Evolutionary conservation across 2,888 invertebrate genomes (phyloP).

Genomic region (Venusia cambrica): DNA sequence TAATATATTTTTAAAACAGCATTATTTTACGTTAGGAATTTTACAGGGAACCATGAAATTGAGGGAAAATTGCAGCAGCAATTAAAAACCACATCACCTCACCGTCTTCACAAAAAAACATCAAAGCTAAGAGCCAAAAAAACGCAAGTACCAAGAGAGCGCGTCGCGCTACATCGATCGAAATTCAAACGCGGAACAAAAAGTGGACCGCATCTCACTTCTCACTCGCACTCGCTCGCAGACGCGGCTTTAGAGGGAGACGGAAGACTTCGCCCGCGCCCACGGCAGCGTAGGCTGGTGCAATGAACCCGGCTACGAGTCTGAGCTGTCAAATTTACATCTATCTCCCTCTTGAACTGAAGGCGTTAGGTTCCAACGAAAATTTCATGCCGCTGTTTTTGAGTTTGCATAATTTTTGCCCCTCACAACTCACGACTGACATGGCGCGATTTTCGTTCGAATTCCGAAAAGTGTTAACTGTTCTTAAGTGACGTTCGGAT

Average conservation of each 20-base stretch:
- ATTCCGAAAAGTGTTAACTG: constrained; percentile 26
- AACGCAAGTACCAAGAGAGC: constrained; percentile 55
- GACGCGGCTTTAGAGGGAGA: constrained; percentile 42
- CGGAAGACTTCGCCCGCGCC: constrained; percentile 61
- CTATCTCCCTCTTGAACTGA: constrained; percentile 53
- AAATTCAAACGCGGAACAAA: constrained; percentile 74
- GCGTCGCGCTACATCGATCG: constrained; percentile 63
- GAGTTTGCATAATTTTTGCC: constrained; percentile 33
- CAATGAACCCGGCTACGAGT: constrained; percentile 65
- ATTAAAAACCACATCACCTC: constrained; percentile 3
- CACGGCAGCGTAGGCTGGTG: constrained; percentile 68
- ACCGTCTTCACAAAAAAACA: constrained; percentile 6
- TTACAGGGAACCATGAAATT: too few species aligned
- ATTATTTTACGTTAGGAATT: constrained; percentile 1
- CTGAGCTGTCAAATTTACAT: constrained; percentile 42
- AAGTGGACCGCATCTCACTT: constrained; percentile 57
- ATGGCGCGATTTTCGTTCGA: constrained; percentile 34
- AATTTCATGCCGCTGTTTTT: constrained; percentile 38
- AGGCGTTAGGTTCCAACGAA: constrained; percentile 39
- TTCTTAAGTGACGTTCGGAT: constrained; percentile 1
- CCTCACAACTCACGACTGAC: constrained; percentile 22
- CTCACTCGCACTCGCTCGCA: constrained; percentile 38
- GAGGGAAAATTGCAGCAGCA: too few species aligned
- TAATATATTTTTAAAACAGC: too few species aligned
- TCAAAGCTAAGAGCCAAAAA: constrained; percentile 24